Evolutionary conservation across 2,888 invertebrate species (phyloP).

Genomic region (Physocephala rufipes): DNA sequence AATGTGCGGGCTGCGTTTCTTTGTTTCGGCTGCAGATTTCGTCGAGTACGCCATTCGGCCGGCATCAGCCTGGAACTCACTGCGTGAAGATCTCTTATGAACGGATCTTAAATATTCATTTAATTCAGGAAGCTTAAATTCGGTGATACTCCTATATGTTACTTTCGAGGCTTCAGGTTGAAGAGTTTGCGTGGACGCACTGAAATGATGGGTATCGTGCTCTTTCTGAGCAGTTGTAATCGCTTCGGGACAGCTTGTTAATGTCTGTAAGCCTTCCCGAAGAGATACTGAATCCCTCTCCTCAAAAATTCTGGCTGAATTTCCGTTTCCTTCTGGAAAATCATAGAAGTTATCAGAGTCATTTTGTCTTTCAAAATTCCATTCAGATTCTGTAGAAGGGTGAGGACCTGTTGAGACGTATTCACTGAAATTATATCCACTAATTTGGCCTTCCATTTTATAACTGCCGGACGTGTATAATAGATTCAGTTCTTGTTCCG

Average conservation of each 20-base stretch:
- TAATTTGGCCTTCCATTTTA: slow-evolving; percentile 22
- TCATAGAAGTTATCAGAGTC: too few species aligned
- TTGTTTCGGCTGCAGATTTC: not conserved
- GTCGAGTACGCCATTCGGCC: slow-evolving; percentile 40
- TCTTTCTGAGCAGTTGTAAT: not conserved
- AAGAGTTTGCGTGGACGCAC: slow-evolving; percentile 54
- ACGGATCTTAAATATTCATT: slow-evolving; percentile 57
- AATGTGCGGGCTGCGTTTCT: slow-evolving; percentile 37
- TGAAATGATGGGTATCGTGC: slow-evolving; percentile 53
- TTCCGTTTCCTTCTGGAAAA: too few species aligned
- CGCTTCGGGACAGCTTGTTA: slow-evolving; percentile 30
- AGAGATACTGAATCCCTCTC: slow-evolving; percentile 29
- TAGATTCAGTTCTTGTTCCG: slow-evolving; percentile 35
- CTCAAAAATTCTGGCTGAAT: not conserved
- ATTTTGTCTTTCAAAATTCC: too few species aligned
- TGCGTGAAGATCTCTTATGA: slow-evolving; percentile 54
- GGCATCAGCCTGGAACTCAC: slow-evolving; percentile 47
- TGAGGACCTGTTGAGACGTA: too few species aligned
- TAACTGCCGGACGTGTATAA: slow-evolving; percentile 27
- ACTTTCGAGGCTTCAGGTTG: slow-evolving; percentile 53
- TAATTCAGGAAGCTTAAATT: slow-evolving; percentile 48
- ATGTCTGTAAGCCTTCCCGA: slow-evolving; percentile 33
- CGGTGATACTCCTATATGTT: slow-evolving; percentile 40
- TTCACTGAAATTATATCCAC: too few species aligned
- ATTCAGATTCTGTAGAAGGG: too few species aligned